Conservation (phyloP, 2,797 vertebrate species). For the Loris lydekkerianus region DNA sequence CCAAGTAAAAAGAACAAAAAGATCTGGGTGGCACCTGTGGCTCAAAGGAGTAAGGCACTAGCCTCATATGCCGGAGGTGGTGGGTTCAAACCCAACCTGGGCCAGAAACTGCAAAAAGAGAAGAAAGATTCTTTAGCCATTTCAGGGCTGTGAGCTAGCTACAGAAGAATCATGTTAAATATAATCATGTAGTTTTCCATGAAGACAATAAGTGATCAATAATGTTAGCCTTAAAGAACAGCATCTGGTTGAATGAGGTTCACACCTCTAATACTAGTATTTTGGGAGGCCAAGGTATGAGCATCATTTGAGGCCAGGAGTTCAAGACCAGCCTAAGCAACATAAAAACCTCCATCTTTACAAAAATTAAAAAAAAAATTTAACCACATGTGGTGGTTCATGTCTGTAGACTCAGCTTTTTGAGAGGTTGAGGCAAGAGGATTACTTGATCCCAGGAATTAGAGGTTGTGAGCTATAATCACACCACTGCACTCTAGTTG, state of each 20-base stretch:
- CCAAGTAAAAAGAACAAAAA: conserved; percentile 19
- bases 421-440: background rate
- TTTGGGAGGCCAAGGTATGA: background rate
- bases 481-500: background rate
- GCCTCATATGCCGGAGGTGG: too few relatives aligned
- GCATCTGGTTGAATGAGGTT: background rate
- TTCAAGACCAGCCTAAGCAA: background rate
- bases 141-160: background rate
- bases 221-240: background rate
- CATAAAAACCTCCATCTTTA: background rate
- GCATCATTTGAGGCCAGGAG: background rate
- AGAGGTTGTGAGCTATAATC: background rate
- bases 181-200: conserved; percentile 9
- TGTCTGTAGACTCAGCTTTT: background rate
- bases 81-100: too few relatives aligned
- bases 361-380: background rate
- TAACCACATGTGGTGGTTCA: background rate
- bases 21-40: background rate
- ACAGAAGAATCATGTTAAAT: conserved; percentile 26
- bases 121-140: background rate
- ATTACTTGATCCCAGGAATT: background rate
- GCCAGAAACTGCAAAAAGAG: background rate
- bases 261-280: background rate
- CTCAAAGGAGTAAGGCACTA: too few relatives aligned
- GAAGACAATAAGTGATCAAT: background rate